Base-by-base conservation (phyloP, 2,797 vertebrate genomes). In the Microchirus variegatus region DNA sequence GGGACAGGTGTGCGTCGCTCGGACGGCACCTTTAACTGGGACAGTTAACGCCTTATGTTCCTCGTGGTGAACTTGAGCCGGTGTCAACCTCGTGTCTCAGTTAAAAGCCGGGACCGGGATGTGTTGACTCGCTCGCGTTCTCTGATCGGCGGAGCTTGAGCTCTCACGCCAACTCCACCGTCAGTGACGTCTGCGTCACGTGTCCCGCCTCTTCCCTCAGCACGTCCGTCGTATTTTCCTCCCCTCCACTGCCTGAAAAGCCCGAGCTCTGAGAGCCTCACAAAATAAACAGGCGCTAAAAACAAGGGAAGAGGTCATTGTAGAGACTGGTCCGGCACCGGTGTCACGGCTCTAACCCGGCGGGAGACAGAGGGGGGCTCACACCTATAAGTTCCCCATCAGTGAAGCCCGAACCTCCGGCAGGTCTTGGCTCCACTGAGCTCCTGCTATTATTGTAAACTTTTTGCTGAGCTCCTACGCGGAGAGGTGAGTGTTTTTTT, bases 171-270 rank as follows among this genome's bases (percentile, higher is more conserved):
- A 90, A 90, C 83, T 85, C 87, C 78, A 89, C 82, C 85, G 90
- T 85, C 87, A 80, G 88, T 93, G 93, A 94, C 93, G 93, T 92
- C 65, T 41, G 72, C 70, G 67, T 91, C 93, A 94, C 92, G 91
- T 94, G 93, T 80, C 77, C 84, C 88, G 75, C 87, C 31, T 91
- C 80, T 90, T 82, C 74, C 78, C 89, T 91, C 89, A 60, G 91
- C 87, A 91, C 90, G 90, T 90, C 87, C 81, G 89, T 85, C 89
- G 91, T 91, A 80, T 92, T 92, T 93, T 92, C 90, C 90, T 90
- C 90, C 82, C 83, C 86, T 82, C 70, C 78, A 59, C 87, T 62
- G 84, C 68, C 72, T 82, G n/a, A 36, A 16, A 15, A 17, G 81
- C 80, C 76, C 67, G 56, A 68, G 80, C 77, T 54, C 65, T 43